Evolutionary conservation across 2,888 invertebrate species (phyloP).

Genomic region (Clivina fossor): DNA sequence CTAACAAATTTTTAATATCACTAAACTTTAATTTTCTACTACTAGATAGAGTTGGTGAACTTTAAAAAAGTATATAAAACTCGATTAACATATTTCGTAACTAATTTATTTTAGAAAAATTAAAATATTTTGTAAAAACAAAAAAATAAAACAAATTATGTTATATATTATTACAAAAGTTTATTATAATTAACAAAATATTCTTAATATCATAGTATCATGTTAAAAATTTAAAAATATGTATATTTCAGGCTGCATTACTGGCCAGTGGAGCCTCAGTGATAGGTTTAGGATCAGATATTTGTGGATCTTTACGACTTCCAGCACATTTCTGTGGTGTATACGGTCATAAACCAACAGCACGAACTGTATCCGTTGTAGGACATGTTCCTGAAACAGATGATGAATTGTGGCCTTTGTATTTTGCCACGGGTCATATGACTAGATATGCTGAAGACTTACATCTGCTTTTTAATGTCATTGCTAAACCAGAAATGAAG

Average conservation of each 20-base stretch:
- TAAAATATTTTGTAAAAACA: not conserved
- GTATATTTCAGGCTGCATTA: slow-evolving; percentile 63
- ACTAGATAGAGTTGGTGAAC: not conserved
- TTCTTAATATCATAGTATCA: too few relatives aligned
- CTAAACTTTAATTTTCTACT: too few relatives aligned
- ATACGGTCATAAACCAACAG: slow-evolving; percentile 89
- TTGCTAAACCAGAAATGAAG: slow-evolving; percentile 59
- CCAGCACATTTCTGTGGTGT: slow-evolving; percentile 91
- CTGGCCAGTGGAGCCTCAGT: slow-evolving; percentile 79
- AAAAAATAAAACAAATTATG: not conserved
- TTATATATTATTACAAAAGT: too few relatives aligned
- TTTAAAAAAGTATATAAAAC: not conserved
- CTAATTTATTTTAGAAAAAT: not conserved
- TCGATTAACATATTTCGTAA: not conserved
- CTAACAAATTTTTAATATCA: too few relatives aligned
- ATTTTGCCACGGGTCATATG: slow-evolving; percentile 84
- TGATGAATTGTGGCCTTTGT: slow-evolving; percentile 65
- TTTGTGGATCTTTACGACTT: slow-evolving; percentile 85
- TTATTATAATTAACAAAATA: too few relatives aligned
- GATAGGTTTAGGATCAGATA: slow-evolving; percentile 83
- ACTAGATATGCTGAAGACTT: slow-evolving; percentile 85
- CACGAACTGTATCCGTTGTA: slow-evolving; percentile 63
- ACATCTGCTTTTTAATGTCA: slow-evolving; percentile 69
- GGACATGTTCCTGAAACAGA: slow-evolving; percentile 70
- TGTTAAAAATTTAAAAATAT: too few relatives aligned